Evolutionary conservation across 2,797 vertebrate genomes (phyloP).

Genomic region (Petrocephalus sullivani): DNA sequence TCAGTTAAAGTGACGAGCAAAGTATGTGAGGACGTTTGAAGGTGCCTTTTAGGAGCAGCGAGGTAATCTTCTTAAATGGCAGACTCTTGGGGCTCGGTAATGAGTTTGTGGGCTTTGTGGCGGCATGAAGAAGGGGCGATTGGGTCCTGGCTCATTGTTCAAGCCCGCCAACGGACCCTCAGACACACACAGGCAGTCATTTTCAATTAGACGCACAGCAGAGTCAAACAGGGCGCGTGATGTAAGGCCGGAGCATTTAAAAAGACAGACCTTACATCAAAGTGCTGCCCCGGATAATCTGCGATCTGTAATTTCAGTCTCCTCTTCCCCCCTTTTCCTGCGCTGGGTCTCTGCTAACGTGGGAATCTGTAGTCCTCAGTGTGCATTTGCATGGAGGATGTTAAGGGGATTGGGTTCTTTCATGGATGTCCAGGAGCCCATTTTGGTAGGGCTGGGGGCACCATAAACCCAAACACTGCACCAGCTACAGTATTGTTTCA

Average conservation of each 20-base stretch:
- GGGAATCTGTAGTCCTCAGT: background rate
- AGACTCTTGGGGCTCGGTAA: background rate
- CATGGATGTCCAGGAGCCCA: background rate
- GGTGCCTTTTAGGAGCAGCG: background rate
- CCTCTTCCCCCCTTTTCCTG: background rate
- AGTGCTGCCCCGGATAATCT: background rate
- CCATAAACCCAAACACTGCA: too few species aligned
- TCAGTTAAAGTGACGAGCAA: constrained; percentile 12
- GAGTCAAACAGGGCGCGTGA: constrained; percentile 4
- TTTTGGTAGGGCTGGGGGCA: background rate
- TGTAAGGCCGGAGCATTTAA: constrained; percentile 11
- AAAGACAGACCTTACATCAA: background rate
- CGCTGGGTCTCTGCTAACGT: background rate
- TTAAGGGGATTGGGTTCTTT: background rate
- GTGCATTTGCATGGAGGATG: background rate
- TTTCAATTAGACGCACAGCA: constrained; percentile 20
- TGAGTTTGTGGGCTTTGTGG: constrained; percentile 19
- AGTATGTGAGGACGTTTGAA: constrained; percentile 21
- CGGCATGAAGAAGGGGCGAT: constrained; percentile 16
- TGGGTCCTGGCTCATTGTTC: background rate
- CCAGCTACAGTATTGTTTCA: background rate
- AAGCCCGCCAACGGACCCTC: background rate
- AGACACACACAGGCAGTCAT: background rate
- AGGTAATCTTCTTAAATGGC: constrained; percentile 23
- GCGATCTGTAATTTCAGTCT: background rate